Evolutionary conservation across 2,888 invertebrate species (phyloP), one percentile per base, ranked within the genome.

Genomic region (Norana najaformis): DNA sequence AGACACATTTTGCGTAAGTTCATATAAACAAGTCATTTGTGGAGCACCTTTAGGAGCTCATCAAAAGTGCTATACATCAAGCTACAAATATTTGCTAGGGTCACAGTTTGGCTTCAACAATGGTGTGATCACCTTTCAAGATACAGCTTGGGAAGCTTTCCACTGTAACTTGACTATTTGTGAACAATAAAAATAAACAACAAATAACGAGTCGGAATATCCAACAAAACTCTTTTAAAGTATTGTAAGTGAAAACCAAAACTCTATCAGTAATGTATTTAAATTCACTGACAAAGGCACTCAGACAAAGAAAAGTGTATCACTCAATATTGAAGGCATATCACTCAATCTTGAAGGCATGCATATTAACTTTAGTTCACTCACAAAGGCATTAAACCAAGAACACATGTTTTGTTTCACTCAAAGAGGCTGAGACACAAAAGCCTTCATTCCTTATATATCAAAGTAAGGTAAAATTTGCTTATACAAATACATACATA

Each of bases 281-380:
- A 69, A 30, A 69, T 69, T 69, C 69, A 69, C 69, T n/a, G 69
- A 69, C 69, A 69, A 69, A 69, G 69, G 69, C 69, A 69, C 69
- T 69, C n/a, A 13, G n/a, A n/a, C 30, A 69, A 69, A n/a, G 30
- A 69, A 69, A n/a, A n/a, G n/a, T n/a, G n/a, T n/a, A n/a, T n/a
- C n/a, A n/a, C n/a, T n/a, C n/a, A n/a, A n/a, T n/a, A n/a, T n/a
- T n/a, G n/a, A n/a, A n/a, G 8, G n/a, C 69, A 47, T 47, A 47
- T 23, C 20, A 47, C 23, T 3, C 23, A 69, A 6, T 69, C n/a
- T n/a, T 69, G 11, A 69, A 69, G 30, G 30, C 30, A 69, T n/a
- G 69, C 69, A n/a, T n/a, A 69, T 11, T 69, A 11, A 69, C 69
- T 69, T 69, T 11, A 69, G 30, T 30, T 69, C n/a, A n/a, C 69